phyloP scores from a whole-genome alignment of 1,140 invertebrate genomes.

The Dinothrombium tinctorium region DNA sequence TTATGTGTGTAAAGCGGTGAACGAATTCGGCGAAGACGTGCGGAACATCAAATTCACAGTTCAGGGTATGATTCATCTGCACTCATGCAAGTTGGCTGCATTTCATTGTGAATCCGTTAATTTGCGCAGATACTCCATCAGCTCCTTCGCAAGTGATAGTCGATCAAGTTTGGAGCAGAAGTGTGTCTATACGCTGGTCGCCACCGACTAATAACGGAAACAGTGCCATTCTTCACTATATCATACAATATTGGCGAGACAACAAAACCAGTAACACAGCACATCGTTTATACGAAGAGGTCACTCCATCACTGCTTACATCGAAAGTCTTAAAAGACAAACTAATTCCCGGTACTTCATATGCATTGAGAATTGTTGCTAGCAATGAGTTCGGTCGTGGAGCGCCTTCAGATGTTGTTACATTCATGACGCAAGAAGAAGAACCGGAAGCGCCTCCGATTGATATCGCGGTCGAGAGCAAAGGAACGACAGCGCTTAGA shows the following conservation, averaged over 20 bases:
- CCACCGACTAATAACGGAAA: slow-evolving; percentile 76
- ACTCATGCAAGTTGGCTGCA: no score
- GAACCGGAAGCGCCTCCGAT: slow-evolving; percentile 22
- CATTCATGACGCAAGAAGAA: slow-evolving; percentile 57
- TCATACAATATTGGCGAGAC: slow-evolving; percentile 70
- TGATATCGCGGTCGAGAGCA: slow-evolving; percentile 53
- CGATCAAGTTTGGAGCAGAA: slow-evolving; percentile 66
- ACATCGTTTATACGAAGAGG: slow-evolving; percentile 14
- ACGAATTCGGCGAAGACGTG: no score
- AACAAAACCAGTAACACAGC: slow-evolving; percentile 1
- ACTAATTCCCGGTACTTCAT: slow-evolving; percentile 22
- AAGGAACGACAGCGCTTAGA: slow-evolving; percentile 71
- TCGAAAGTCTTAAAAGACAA: slow-evolving; percentile 18
- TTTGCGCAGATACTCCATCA: slow-evolving; percentile 85
- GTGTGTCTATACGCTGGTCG: slow-evolving; percentile 70
- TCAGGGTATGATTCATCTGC: no score
- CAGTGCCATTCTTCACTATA: slow-evolving; percentile 62
- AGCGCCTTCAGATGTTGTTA: slow-evolving; percentile 54
- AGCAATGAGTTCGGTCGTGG: slow-evolving; percentile 34
- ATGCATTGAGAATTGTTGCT: slow-evolving; percentile 22
- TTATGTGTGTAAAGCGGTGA: no score
- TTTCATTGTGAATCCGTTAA: no score
- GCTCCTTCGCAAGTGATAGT: slow-evolving; percentile 71
- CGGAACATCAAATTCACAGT: no score
- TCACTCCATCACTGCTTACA: slow-evolving; percentile 15